Conservation (phyloP, 2,797 vertebrate species). For the Eleutherodactylus coqui region DNA sequence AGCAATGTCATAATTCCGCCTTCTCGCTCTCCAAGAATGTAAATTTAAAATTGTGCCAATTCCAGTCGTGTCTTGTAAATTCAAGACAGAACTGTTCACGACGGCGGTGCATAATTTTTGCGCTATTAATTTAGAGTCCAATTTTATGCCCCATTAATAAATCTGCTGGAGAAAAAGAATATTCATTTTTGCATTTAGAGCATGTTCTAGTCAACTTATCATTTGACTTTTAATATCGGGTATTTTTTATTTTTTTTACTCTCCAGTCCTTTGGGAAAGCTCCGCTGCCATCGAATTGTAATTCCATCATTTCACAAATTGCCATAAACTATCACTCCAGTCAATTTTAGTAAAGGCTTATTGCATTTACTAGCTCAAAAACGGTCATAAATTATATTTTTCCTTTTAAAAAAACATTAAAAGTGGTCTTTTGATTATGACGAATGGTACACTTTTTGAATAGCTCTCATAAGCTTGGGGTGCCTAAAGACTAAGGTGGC, state of each 20-base stretch:
- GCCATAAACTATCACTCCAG: conserved; percentile 19
- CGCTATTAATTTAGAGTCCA: conserved; percentile 41
- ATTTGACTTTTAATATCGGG: conserved; percentile 25
- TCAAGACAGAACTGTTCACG: neutral
- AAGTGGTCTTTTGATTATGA: neutral
- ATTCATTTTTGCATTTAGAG: conserved; percentile 1
- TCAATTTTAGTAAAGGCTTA: neutral
- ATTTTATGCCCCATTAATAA: conserved; percentile 51
- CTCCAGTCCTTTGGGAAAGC: conserved; percentile 21
- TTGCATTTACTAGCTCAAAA: neutral
- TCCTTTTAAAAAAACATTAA: conserved; percentile 3
- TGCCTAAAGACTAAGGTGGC: conserved; percentile 38
- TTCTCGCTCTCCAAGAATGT: neutral
- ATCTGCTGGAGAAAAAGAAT: conserved; percentile 25
- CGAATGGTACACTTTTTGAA: conserved; percentile 13
- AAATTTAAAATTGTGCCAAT: conserved; percentile 13
- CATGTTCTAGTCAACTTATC: conserved; percentile 5
- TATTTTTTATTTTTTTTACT: conserved; percentile 15
- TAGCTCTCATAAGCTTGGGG: neutral
- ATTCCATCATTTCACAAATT: conserved; percentile 30
- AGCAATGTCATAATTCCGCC: neutral
- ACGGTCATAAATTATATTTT: neutral
- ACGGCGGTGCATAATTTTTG: neutral
- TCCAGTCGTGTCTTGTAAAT: conserved; percentile 13
- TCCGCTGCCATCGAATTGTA: conserved; percentile 5